phyloP scores from a whole-genome alignment of 2,888 invertebrate species.

The Cephus pygmeus region DNA sequence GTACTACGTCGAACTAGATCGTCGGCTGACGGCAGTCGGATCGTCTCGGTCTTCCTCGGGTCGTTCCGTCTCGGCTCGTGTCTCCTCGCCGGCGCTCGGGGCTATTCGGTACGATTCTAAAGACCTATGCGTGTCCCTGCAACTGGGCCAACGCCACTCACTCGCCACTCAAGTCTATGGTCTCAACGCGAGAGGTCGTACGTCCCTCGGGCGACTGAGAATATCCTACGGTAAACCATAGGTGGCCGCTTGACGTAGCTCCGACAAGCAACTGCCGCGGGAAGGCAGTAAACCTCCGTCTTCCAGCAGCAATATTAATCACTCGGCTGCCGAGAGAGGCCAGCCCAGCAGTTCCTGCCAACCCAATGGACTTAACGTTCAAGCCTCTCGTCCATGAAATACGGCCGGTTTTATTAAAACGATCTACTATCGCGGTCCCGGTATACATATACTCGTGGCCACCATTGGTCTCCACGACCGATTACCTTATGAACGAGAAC shows the following conservation, averaged over 20 bases:
- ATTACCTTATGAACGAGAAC: too few relatives aligned
- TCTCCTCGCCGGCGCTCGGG: constrained; percentile 7
- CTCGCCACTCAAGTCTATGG: neutral
- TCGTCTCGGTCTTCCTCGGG: neutral
- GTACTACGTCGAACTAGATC: too few relatives aligned
- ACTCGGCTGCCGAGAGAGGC: constrained; percentile 19
- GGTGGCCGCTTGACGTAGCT: constrained; percentile 20
- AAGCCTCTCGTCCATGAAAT: constrained; percentile 37
- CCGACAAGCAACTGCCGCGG: constrained; percentile 40
- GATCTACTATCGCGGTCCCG: constrained; percentile 32
- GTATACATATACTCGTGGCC: too few relatives aligned
- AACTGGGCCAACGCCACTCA: constrained; percentile 20
- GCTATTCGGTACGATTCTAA: constrained; percentile 14
- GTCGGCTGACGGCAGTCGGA: too few relatives aligned
- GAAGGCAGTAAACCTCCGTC: constrained; percentile 49
- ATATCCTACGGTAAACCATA: constrained; percentile 18
- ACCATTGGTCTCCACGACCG: too few relatives aligned
- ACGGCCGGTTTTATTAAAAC: constrained; percentile 53
- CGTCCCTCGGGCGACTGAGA: constrained; percentile 3
- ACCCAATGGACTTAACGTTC: too few relatives aligned
- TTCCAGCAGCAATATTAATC: constrained; percentile 52
- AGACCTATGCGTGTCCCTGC: constrained; percentile 20
- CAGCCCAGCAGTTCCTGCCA: too few relatives aligned
- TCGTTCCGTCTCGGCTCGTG: constrained; percentile 15
- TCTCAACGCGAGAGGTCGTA: neutral